Conservation (phyloP, 1,140 invertebrate genomes). For the Elysia chlorotica region DNA sequence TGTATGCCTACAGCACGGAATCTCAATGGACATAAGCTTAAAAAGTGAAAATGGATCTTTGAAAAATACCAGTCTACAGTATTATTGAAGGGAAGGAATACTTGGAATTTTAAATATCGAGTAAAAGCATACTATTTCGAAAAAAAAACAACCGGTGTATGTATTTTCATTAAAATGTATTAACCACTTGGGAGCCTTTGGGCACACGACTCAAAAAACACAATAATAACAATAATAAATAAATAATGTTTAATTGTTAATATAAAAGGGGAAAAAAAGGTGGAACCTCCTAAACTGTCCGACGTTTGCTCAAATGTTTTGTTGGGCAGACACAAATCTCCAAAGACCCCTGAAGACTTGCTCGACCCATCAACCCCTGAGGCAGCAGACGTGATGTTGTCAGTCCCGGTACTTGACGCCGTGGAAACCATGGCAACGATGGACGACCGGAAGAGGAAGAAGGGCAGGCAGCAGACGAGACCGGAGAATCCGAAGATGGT, state of each 20-base stretch:
- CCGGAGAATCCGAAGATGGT: conserved; percentile 38
- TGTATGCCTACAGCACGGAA: no score
- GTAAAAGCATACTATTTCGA: no score
- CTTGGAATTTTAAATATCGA: no score
- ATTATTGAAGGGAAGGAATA: no score
- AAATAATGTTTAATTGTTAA: not conserved
- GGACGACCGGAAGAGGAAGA: conserved; percentile 40
- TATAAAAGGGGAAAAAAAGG: not conserved
- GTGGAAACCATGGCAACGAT: not conserved
- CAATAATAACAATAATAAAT: not conserved
- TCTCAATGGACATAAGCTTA: no score
- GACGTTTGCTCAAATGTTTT: not conserved
- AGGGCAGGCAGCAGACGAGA: conserved; percentile 33
- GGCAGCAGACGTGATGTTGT: conserved; percentile 12
- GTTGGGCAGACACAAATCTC: not conserved
- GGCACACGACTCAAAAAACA: not conserved
- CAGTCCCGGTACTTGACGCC: not conserved
- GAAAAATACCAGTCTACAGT: no score
- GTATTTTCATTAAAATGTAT: no score
- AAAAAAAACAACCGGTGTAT: no score
- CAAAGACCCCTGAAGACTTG: not conserved
- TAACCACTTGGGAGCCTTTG: not conserved
- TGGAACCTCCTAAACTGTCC: not conserved
- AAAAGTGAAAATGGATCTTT: no score
- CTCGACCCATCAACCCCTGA: not conserved